Conservation (phyloP, 2,797 vertebrate species). For the Gymnopithys bicolor region DNA sequence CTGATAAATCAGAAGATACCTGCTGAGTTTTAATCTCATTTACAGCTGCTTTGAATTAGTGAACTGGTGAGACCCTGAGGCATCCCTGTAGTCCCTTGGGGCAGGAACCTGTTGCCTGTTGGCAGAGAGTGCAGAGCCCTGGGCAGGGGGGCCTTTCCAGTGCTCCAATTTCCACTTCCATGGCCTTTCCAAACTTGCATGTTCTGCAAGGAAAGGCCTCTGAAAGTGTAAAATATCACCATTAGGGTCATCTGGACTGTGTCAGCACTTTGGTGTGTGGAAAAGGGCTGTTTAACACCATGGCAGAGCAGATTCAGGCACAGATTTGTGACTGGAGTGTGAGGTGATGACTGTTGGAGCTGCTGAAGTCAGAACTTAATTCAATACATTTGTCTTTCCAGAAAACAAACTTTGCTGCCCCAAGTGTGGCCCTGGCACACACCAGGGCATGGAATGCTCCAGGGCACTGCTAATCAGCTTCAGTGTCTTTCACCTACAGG, state of each 20-base stretch:
- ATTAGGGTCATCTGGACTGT: rapidly evolving
- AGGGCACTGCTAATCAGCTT: background rate
- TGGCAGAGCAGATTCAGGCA: background rate
- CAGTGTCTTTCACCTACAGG: background rate
- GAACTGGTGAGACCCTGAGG: background rate
- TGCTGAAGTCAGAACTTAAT: background rate
- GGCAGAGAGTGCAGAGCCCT: background rate
- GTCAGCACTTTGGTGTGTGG: background rate
- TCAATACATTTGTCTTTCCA: background rate
- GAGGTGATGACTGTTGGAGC: background rate
- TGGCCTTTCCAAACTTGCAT: background rate
- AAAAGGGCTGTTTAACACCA: background rate
- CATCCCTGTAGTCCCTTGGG: background rate
- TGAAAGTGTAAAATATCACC: background rate
- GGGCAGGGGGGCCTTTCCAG: background rate
- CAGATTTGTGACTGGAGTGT: background rate
- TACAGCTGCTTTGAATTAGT: constrained; percentile 35
- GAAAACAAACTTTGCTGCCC: background rate
- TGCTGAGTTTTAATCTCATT: constrained; percentile 55
- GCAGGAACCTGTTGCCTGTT: background rate
- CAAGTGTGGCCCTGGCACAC: background rate
- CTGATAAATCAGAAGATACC: constrained; percentile 19
- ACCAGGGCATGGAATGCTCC: background rate
- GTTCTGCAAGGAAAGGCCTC: background rate
- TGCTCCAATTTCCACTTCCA: background rate